Evolutionary conservation across 2,888 invertebrate genomes (phyloP), one percentile per base, ranked within the genome.

Genomic region (Sinohyriopsis cumingii): DNA sequence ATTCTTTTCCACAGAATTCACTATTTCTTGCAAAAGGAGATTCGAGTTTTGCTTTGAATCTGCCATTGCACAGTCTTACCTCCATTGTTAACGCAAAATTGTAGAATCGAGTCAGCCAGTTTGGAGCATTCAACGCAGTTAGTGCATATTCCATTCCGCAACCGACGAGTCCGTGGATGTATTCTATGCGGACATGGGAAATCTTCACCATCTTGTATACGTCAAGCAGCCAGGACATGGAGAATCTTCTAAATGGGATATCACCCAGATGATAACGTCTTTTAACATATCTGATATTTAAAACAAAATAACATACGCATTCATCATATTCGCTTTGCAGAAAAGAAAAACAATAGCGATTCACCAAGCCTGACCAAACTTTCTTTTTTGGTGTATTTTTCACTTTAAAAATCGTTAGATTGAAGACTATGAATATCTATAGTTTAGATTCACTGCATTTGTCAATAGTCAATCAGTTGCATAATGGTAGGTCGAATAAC

Each of bases 151-250:
- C 59, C 56, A 72, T 65, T 7, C 76, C 76, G 61, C 76, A 76
- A 1, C 76, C 76, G 20, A 76, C 69, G 9, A 76, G 72, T 18
- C 71, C 67, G 55, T 76, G 72, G 25, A 72, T 67, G 55, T 70
- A 69, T 5, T 18, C 54, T 24, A 68, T 67, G 22, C 73, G 76
- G 24, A 73, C 71, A 25, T 60, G 55, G 28, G 63, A 64, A 18
- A 59, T 64, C n/a, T 56, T 61, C 15, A 60, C 63, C n/a, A 65
- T 61, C 56, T 65, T 65, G 66, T 76, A 76, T 3, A 76, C 66
- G 59, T 76, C 76, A 24, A 71, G 63, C 15, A 76, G n/a, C 76
- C 76, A 76, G 64, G 73, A 68, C 12, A 61, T 24, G 7, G 73
- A 73, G 19, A 65, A 55, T 3, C 56, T 54, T 33, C 60, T 56